A percentile compares a stretch with the other conserved stretches of the same genome.
Conservation (phyloP, 2,113 vertebrate genomes). For the Otocyon megalotis region DNA sequence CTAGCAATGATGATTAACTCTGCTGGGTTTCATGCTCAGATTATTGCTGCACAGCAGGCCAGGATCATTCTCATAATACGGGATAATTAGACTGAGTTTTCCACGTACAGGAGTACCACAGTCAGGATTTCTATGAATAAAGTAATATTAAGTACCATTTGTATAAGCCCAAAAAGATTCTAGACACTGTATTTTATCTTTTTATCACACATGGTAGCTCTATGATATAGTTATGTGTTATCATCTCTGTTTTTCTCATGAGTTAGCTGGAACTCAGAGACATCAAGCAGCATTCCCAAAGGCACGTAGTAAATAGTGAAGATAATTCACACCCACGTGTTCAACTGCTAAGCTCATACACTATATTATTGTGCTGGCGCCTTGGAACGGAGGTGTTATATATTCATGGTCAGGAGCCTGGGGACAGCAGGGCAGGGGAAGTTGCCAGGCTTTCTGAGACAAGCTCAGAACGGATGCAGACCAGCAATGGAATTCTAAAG, state of each 20-base stretch:
- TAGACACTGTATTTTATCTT: neutral
- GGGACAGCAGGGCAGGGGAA: neutral
- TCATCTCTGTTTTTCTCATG: neutral
- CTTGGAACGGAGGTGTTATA: accelerated
- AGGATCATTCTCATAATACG: neutral
- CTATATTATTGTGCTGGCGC: neutral
- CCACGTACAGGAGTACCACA: neutral
- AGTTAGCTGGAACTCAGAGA: neutral
- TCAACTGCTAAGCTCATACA: neutral
- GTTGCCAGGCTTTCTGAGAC: neutral
- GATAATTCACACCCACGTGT: neutral
- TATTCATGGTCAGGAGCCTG: neutral
- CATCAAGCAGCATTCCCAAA: neutral
- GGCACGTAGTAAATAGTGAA: neutral
- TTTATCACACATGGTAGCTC: neutral
- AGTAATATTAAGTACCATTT: neutral
- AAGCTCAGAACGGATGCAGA: neutral
- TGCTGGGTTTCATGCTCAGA: neutral
- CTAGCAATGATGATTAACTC: neutral
- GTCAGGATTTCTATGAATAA: constrained; percentile 30
- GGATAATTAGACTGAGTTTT: constrained; percentile 50
- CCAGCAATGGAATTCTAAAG: neutral
- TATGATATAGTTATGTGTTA: neutral
- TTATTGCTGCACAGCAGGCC: constrained; percentile 50
- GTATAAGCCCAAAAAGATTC: neutral